Conservation (phyloP, 2,797 vertebrate genomes). For the Xenopus petersii region DNA sequence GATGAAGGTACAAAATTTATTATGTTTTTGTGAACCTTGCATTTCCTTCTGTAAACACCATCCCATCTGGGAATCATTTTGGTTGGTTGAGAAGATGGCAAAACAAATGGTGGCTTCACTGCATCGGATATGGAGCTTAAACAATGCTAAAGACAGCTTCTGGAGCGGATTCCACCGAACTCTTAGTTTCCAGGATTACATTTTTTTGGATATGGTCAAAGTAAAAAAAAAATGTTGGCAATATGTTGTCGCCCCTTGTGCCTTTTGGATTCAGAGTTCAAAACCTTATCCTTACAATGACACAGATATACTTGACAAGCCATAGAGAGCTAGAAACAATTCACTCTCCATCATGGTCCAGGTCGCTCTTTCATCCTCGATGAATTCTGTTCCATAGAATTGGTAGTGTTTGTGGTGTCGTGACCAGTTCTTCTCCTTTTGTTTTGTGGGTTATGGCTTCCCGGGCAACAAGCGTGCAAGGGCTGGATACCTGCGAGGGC, state of each 20-base stretch:
- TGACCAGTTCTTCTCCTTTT: too few relatives aligned
- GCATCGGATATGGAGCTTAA: constrained; percentile 54
- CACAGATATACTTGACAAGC: constrained; percentile 7
- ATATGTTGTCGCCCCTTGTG: constrained; percentile 30
- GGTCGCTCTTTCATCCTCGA: neutral
- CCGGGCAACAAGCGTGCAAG: neutral
- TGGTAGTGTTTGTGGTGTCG: neutral
- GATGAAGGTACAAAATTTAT: constrained; percentile 42
- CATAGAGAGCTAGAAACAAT: neutral
- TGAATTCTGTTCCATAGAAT: neutral
- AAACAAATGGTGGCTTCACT: constrained; percentile 50
- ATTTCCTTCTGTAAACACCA: constrained; percentile 9
- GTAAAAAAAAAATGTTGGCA: constrained; percentile 1
- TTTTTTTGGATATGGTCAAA: neutral
- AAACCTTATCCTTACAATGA: neutral
- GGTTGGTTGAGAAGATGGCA: constrained; percentile 33
- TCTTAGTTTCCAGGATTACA: constrained; percentile 23
- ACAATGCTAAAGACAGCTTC: constrained; percentile 52
- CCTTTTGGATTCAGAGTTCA: constrained; percentile 25
- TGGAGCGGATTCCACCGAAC: constrained; percentile 44
- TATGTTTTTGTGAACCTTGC: constrained; percentile 6
- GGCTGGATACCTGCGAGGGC: too few relatives aligned
- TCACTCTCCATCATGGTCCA: neutral
- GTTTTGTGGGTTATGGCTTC: neutral
- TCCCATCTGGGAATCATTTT: neutral